phyloP scores from a whole-genome alignment of 2,113 vertebrate genomes.

The Calyptomena viridis region DNA sequence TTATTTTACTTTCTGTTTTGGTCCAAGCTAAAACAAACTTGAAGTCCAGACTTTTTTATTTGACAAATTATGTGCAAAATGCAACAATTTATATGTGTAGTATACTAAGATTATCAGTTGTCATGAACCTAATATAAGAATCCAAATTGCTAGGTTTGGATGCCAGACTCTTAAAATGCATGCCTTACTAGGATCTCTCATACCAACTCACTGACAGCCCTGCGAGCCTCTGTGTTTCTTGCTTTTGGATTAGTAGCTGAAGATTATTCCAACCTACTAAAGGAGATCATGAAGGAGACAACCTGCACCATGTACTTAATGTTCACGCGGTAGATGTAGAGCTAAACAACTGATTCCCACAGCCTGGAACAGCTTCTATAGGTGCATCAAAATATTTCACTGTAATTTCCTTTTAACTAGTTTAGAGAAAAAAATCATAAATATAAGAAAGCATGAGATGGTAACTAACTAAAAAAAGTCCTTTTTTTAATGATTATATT shows the following conservation, averaged over 20 bases:
- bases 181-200: background rate
- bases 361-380: background rate
- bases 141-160: background rate
- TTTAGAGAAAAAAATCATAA: background rate
- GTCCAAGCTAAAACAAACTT: background rate
- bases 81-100: background rate
- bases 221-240: accelerated
- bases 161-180: background rate
- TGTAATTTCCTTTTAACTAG: background rate
- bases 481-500: background rate
- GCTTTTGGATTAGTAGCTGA: background rate
- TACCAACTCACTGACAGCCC: background rate
- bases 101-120: background rate
- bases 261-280: background rate
- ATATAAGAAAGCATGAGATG: background rate
- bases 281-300: background rate
- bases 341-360: background rate
- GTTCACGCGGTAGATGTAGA: background rate
- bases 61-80: background rate
- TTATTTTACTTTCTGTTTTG: background rate
- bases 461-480: background rate
- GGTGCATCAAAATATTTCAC: background rate
- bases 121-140: background rate
- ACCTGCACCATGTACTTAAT: background rate
- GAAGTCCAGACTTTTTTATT: background rate